Conservation (phyloP, 1,140 invertebrate species). For the Eciton burchellii region DNA sequence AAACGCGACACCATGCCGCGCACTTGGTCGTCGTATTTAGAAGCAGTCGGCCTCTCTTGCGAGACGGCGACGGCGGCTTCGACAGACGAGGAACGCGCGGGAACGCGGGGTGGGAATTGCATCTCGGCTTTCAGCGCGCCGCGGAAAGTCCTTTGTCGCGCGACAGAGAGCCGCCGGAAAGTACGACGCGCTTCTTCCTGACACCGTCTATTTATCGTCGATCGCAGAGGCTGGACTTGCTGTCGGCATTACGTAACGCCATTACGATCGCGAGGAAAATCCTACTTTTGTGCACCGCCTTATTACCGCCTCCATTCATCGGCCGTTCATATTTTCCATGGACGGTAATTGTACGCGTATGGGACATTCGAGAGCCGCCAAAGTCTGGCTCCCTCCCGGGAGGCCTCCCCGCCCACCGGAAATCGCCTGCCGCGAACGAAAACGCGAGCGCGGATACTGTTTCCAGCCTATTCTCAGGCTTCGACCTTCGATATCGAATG, state of each 20-base stretch:
- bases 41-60: constrained; percentile 37
- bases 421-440: neutral
- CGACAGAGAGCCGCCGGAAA: constrained; percentile 18
- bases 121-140: constrained; percentile 13
- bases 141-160: constrained; percentile 38
- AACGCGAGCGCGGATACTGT: neutral
- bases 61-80: constrained; percentile 23
- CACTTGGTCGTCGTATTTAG: constrained; percentile 55
- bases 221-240: neutral
- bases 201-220: constrained; percentile 8
- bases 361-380: neutral
- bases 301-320: constrained; percentile 4
- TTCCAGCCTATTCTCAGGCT: neutral
- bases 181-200: neutral
- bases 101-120: neutral
- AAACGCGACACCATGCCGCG: constrained; percentile 35
- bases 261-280: neutral
- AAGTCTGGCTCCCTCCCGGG: neutral
- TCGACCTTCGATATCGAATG: neutral
- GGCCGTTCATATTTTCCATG: neutral
- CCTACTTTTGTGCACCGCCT: neutral
- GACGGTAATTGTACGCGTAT: neutral
- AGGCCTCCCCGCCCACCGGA: neutral
- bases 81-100: neutral
- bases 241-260: constrained; percentile 3